These are phyloP conservation scores for Drosophila sordidapex DNA, from an alignment of 2,888 invertebrate species.

Conservation along the genomic window DNA sequence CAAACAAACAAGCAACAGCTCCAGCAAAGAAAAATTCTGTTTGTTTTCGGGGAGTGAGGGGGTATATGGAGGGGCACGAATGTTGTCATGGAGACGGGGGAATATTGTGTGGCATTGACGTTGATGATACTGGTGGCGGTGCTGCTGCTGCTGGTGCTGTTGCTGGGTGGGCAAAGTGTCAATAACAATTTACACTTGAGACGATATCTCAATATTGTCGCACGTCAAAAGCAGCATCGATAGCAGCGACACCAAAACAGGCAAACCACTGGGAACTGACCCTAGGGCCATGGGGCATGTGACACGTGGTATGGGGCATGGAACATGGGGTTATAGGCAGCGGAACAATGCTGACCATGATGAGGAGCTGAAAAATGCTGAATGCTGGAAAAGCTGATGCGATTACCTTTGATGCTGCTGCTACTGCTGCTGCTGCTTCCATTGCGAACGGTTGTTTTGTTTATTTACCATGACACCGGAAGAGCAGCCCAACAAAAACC, in stretches of 20 bases:
- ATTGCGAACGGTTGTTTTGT: conserved; percentile 47
- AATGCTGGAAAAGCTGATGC: conserved; percentile 30
- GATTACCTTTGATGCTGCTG: conserved; percentile 41
- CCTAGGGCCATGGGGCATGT: neutral
- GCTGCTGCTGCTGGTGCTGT: neutral
- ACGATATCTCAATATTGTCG: conserved; percentile 81
- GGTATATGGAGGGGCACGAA: conserved; percentile 4
- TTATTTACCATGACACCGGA: conserved; percentile 49
- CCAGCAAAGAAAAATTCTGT: conserved; percentile 1
- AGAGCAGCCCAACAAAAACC: conserved; percentile 1
- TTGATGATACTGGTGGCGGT: conserved; percentile 60
- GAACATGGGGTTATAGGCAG: conserved; percentile 6
- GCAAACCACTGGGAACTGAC: conserved; percentile 22
- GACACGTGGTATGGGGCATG: neutral
- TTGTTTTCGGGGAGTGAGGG: neutral
- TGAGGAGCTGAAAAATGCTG: conserved; percentile 38
- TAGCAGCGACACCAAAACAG: conserved; percentile 24
- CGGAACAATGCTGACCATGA: conserved; percentile 42
- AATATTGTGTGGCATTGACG: conserved; percentile 51
- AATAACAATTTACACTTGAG: conserved; percentile 80
- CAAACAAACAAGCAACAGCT: conserved; percentile 54
- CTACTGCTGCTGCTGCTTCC: conserved; percentile 39
- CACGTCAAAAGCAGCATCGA: conserved; percentile 62
- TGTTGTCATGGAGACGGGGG: neutral
- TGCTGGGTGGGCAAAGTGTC: conserved; percentile 68